Evolutionary conservation across 2,797 vertebrate genomes (phyloP).

Genomic region (Labroides dimidiatus): DNA sequence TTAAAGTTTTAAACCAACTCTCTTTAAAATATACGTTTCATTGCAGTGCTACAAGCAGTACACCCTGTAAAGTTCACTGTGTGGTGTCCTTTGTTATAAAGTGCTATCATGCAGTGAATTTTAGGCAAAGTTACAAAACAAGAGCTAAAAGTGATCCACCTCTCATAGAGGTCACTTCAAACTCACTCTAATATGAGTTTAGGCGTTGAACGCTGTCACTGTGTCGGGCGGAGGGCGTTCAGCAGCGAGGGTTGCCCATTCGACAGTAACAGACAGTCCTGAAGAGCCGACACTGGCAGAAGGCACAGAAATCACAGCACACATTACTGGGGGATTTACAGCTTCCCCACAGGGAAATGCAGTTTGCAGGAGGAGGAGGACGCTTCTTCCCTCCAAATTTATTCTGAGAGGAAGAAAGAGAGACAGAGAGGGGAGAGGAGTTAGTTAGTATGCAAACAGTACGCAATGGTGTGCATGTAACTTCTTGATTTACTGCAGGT

Average conservation of each 20-base stretch:
- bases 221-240: slow-evolving; percentile 28
- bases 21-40: not conserved
- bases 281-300: slow-evolving; percentile 90
- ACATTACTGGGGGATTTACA: slow-evolving; percentile 84
- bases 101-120: slow-evolving; percentile 66
- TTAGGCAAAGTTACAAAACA: slow-evolving; percentile 24
- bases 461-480: no score
- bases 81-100: slow-evolving; percentile 50
- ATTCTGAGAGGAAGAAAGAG: slow-evolving; percentile 75
- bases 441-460: no score
- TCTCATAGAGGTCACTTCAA: slow-evolving; percentile 1
- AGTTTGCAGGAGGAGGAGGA: slow-evolving; percentile 82
- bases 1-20: not conserved
- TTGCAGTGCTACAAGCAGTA: slow-evolving; percentile 26
- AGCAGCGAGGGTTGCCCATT: slow-evolving; percentile 88
- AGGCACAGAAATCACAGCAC: slow-evolving; percentile 90
- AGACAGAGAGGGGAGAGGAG: not conserved
- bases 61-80: slow-evolving; percentile 34
- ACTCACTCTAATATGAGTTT: slow-evolving; percentile 4
- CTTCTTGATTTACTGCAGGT: no score
- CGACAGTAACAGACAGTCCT: slow-evolving; percentile 86
- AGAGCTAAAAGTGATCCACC: not conserved
- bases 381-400: slow-evolving; percentile 64
- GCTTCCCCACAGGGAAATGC: slow-evolving; percentile 85
- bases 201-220: not conserved